Conservation (phyloP, 1,140 invertebrate genomes). For the Telenomus remus region DNA sequence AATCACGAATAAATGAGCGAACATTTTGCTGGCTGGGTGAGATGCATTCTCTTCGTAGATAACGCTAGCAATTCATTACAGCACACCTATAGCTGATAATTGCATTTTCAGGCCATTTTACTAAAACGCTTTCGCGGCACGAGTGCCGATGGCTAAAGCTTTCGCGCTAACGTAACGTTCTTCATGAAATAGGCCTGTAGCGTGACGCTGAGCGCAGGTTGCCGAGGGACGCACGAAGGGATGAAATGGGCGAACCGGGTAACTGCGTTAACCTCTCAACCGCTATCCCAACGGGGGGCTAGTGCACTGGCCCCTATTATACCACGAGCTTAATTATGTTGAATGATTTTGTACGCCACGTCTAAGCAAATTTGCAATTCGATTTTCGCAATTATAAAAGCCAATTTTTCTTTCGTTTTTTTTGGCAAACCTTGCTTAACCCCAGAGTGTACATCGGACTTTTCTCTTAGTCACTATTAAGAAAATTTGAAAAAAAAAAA, state of each 20-base stretch:
- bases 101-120: slow-evolving; percentile 74
- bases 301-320: slow-evolving; percentile 63
- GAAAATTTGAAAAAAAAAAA: too few species aligned
- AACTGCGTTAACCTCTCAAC: slow-evolving; percentile 75
- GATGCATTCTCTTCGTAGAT: slow-evolving; percentile 60
- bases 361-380: slow-evolving; percentile 72
- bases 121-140: slow-evolving; percentile 68
- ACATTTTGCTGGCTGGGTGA: slow-evolving; percentile 43
- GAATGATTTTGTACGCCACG: slow-evolving; percentile 71
- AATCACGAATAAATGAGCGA: slow-evolving; percentile 21
- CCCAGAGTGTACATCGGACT: too few species aligned
- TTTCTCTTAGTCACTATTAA: too few species aligned
- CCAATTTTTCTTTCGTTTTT: too few species aligned
- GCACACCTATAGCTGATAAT: slow-evolving; percentile 74
- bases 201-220: slow-evolving; percentile 43
- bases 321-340: slow-evolving; percentile 71
- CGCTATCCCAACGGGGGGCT: slow-evolving; percentile 63
- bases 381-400: slow-evolving; percentile 63
- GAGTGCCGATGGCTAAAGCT: slow-evolving; percentile 64
- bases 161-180: slow-evolving; percentile 62
- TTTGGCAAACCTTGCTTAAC: too few species aligned
- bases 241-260: slow-evolving; percentile 66
- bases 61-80: slow-evolving; percentile 71
- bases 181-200: slow-evolving; percentile 59
- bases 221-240: slow-evolving; percentile 47